A percentile compares a stretch with the other conserved stretches of the same genome.
These are phyloP conservation scores for Contarinia nasturtii DNA, from an alignment of 1,140 invertebrate species.

Conservation along the genomic window DNA sequence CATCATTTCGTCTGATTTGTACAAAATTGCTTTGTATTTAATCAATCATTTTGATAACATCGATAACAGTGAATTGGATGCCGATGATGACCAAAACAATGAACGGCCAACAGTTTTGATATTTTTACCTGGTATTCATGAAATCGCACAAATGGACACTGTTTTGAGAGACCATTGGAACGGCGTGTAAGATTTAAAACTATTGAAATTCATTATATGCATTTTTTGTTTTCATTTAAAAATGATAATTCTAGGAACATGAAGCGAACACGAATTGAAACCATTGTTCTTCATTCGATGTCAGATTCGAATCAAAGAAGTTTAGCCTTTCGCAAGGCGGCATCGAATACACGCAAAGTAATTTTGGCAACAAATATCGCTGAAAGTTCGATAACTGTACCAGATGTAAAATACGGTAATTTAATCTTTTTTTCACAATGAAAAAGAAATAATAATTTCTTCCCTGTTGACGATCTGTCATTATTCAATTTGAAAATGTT, in stretches of 20 bases:
- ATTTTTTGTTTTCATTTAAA: no score
- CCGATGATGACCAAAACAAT: constrained; percentile 10
- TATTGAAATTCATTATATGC: no score
- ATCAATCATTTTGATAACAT: constrained; percentile 50
- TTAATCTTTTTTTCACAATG: constrained; percentile 3
- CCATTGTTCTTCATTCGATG: constrained; percentile 48
- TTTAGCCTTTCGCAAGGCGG: constrained; percentile 36
- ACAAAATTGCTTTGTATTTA: constrained; percentile 38
- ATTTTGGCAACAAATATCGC: constrained; percentile 93
- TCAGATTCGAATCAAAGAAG: constrained; percentile 44
- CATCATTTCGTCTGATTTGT: constrained; percentile 27
- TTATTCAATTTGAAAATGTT: background rate
- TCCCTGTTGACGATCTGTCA: background rate
- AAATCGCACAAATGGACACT: constrained; percentile 38
- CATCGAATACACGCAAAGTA: constrained; percentile 47
- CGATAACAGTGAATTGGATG: constrained; percentile 41
- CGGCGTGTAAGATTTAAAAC: no score
- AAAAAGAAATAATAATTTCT: background rate
- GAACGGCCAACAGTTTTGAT: constrained; percentile 51
- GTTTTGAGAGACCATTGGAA: background rate
- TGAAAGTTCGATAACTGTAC: constrained; percentile 90
- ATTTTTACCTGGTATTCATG: constrained; percentile 71
- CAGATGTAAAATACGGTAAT: constrained; percentile 72
- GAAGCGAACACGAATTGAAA: background rate
- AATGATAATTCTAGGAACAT: background rate